Evolutionary conservation across 2,888 invertebrate species (phyloP), one percentile per base, ranked within the genome.

Genomic region (Philopedon plagiatum): DNA sequence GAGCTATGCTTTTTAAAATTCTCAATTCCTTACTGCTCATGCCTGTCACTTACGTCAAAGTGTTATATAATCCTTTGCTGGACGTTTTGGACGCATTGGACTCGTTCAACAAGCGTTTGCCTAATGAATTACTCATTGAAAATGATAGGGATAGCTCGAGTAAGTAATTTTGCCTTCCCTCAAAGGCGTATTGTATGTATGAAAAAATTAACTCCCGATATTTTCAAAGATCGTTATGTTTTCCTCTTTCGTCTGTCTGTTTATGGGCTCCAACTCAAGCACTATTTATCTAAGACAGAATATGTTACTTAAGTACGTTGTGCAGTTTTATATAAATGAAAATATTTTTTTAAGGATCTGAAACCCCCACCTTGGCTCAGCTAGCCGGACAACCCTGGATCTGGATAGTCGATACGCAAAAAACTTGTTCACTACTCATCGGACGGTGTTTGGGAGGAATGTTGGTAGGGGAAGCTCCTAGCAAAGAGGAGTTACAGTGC

Each of bases 401-500:
- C 60, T 91, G 90, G 90, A 84, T 90, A 72, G 82, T 90, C 29
- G 90, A 91, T 80, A 81, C 90, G 78, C 90, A 90, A 80, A 84
- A 89, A 75, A 87, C 88, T 0, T 89, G 89, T 79, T 87, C 89
- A n/a, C 83, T 90, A 60, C 82, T 91, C 72, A 87, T 91, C 58
- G 91, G 91, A 2, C 83, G 89, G 66, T 88, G 89, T 80, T 84
- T 91, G 21, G 89, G 89, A 2, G 87, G 87, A 32, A 87, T 88
- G 86, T 81, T 90, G 57, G 83, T 87, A 9, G 90, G 90, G 0
- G 83, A 86, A 11, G 83, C 86, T 0, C 78, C 86, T 5, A 83
- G 86, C 5, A 76, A 79, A 21, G 85, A 86, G 74, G 90, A 90
- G 80, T 75, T 80, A 9, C 79, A 80, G 11, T 85, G 85, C 60